Percentiles rank a stretch among this genome's conserved stretches.
Conservation (phyloP, 2,797 vertebrate genomes). For the Botia kubotai region DNA sequence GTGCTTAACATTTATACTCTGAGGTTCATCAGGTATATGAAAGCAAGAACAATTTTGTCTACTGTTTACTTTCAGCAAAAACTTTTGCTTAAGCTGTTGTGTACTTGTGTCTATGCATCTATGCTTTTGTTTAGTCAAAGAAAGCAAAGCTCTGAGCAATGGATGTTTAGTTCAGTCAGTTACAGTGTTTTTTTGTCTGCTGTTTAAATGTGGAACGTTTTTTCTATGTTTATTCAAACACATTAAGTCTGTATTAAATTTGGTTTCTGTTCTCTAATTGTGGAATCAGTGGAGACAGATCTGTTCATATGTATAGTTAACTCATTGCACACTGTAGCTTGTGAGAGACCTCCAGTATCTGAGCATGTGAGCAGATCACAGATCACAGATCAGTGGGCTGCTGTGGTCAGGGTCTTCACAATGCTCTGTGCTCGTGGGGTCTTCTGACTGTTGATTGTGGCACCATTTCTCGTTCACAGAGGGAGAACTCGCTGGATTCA, state of each 20-base stretch:
- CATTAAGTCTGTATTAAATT: neutral
- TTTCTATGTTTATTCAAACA: neutral
- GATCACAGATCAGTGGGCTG: neutral
- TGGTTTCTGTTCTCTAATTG: no score
- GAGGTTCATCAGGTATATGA: no score
- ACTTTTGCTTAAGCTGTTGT: no score
- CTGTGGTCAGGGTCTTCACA: neutral
- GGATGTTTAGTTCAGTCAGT: neutral
- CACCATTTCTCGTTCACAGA: conserved; percentile 86
- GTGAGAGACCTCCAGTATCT: neutral
- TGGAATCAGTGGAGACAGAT: no score
- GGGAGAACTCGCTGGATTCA: conserved; percentile 79
- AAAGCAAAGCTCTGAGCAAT: neutral
- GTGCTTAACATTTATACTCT: no score
- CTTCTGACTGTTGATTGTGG: conserved; percentile 78
- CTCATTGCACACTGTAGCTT: neutral
- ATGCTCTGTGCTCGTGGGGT: conserved; percentile 36
- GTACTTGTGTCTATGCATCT: no score
- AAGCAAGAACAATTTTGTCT: no score
- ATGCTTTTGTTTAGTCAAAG: no score
- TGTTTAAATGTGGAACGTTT: neutral
- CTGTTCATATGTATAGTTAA: neutral
- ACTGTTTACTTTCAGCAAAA: no score
- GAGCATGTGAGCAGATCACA: neutral
- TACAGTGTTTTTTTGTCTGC: no score